Conservation (phyloP, 2,888 invertebrate species). For the Elysia crispata region DNA sequence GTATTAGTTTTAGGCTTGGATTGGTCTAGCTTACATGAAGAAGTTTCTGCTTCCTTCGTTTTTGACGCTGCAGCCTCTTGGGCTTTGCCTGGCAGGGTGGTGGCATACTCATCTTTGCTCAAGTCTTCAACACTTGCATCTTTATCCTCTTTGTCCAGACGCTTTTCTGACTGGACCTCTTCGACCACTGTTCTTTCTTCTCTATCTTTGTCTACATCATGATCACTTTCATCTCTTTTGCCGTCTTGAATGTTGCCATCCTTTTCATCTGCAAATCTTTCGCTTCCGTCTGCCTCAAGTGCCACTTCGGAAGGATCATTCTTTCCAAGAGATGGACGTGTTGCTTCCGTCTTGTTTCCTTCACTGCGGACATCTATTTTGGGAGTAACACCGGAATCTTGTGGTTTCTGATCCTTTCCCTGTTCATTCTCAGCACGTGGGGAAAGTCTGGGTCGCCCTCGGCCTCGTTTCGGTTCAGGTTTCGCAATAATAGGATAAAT, state of each 20-base stretch:
- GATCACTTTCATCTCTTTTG: no score
- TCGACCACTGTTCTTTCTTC: no score
- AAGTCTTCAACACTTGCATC: background rate
- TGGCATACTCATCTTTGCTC: no score
- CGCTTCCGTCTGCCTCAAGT: background rate
- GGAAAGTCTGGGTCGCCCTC: slow-evolving; percentile 16
- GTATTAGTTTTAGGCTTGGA: background rate
- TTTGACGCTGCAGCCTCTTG: background rate
- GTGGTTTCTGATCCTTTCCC: background rate
- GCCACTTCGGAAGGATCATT: no score
- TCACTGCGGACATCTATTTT: no score
- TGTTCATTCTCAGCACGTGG: background rate
- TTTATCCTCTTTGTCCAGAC: background rate
- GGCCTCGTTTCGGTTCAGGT: slow-evolving; percentile 2
- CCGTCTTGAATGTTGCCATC: no score
- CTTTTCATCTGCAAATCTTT: background rate
- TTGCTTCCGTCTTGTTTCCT: no score
- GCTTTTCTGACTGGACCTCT: background rate
- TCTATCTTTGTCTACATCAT: no score
- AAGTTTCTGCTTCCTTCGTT: background rate
- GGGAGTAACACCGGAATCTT: no score
- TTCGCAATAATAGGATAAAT: slow-evolving; percentile 23
- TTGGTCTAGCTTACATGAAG: background rate
- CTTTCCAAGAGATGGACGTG: no score
- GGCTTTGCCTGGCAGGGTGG: background rate